phyloP scores from a whole-genome alignment of 2,888 invertebrate genomes.

The Unio delphinus region DNA sequence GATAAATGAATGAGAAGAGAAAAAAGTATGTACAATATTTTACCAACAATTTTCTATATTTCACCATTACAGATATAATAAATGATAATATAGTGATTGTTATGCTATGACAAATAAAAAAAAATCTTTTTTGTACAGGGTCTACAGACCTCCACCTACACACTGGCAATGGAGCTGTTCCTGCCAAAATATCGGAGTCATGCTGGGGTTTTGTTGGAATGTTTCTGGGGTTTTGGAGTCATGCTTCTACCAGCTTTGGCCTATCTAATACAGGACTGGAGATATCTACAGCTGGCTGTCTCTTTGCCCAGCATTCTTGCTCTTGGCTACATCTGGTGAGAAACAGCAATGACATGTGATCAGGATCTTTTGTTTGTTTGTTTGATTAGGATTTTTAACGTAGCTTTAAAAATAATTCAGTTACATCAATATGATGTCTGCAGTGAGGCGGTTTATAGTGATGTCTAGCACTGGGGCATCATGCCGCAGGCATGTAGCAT shows the following conservation, averaged over 20 bases:
- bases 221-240: conserved; percentile 73
- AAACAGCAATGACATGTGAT: neutral
- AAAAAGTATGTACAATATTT: too few relatives aligned
- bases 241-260: conserved; percentile 72
- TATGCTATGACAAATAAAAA: neutral
- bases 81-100: neutral
- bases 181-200: conserved; percentile 72
- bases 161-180: conserved; percentile 74
- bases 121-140: conserved; percentile 59
- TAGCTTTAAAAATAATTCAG: too few relatives aligned
- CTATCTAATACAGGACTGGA: conserved; percentile 74
- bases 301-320: conserved; percentile 73
- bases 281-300: conserved; percentile 74
- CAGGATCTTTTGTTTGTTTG: too few relatives aligned
- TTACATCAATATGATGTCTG: too few relatives aligned
- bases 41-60: too few relatives aligned
- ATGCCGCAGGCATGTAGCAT: too few relatives aligned
- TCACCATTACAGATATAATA: neutral
- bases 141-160: conserved; percentile 74
- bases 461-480: too few relatives aligned
- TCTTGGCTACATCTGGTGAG: conserved; percentile 71
- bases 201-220: conserved; percentile 73
- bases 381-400: too few relatives aligned
- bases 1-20: too few relatives aligned
- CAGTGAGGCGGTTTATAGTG: too few relatives aligned